phyloP scores from a whole-genome alignment of 2,113 vertebrate species.

The Saccopteryx bilineata region DNA sequence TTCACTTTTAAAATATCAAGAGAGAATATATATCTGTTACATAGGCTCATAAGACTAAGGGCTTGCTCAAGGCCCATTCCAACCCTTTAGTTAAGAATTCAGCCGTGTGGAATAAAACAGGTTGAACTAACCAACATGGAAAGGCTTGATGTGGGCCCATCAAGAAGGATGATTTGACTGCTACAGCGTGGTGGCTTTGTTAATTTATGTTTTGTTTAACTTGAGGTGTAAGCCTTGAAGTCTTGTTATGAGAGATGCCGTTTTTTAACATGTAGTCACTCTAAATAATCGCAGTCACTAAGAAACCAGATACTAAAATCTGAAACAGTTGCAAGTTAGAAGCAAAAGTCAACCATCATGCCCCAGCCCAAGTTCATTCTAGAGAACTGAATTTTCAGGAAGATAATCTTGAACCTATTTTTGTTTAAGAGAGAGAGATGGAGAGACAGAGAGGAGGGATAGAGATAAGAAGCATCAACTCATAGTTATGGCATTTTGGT shows the following conservation, averaged over 20 bases:
- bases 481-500: too few species aligned
- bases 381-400: not conserved
- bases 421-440: too few species aligned
- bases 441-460: too few species aligned
- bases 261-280: constrained; percentile 48
- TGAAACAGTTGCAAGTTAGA: constrained; percentile 38
- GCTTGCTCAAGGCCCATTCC: not conserved
- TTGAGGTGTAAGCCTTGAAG: not conserved
- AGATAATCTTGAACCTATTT: not conserved
- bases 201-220: constrained; percentile 20
- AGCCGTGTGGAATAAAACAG: not conserved
- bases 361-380: not conserved
- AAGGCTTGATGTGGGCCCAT: not conserved
- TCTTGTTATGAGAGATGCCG: constrained; percentile 38
- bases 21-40: not conserved
- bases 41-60: not conserved
- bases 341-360: constrained; percentile 4
- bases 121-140: not conserved
- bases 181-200: not conserved
- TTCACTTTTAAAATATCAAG: constrained; percentile 22
- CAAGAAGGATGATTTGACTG: not conserved
- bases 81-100: not conserved
- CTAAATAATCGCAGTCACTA: not conserved
- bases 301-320: constrained; percentile 34
- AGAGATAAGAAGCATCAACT: too few species aligned